Percentiles rank a stretch among this genome's conserved stretches.
Evolutionary conservation across 2,113 vertebrate species (phyloP).

Genomic region (Corythaeola cristata): DNA sequence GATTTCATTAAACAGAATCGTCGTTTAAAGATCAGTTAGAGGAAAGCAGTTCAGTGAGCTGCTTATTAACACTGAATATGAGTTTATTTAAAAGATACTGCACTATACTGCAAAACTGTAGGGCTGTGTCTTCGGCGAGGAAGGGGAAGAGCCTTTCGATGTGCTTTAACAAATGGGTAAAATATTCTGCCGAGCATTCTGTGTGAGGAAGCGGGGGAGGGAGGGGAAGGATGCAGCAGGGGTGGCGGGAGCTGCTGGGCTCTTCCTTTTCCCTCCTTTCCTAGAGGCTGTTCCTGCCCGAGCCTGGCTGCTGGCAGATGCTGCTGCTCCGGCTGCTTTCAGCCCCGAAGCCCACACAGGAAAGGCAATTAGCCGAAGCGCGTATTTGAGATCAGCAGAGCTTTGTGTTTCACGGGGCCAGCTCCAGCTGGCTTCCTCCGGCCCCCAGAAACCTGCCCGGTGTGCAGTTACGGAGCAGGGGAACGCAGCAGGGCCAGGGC

Average conservation of each 20-base stretch:
- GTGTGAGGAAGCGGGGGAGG: background rate
- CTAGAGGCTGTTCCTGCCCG: background rate
- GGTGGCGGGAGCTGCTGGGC: background rate
- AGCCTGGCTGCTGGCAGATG: background rate
- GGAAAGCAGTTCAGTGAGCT: background rate
- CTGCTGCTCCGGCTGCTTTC: background rate
- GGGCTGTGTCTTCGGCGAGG: background rate
- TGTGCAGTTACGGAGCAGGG: background rate
- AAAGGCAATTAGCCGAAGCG: background rate
- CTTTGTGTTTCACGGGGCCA: background rate
- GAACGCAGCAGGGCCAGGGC: background rate
- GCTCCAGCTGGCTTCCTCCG: background rate
- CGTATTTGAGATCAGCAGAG: background rate
- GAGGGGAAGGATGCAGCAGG: background rate
- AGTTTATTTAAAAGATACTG: background rate
- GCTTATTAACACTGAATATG: background rate
- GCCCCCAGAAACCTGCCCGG: background rate
- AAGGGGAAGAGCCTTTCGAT: background rate
- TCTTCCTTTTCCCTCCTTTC: constrained; percentile 14
- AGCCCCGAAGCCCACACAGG: background rate
- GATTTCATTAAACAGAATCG: background rate
- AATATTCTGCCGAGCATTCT: background rate
- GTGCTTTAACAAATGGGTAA: background rate
- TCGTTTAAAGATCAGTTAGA: background rate
- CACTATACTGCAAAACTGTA: background rate